phyloP scores from a whole-genome alignment of 2,113 vertebrate genomes.

The Uria aalge region DNA sequence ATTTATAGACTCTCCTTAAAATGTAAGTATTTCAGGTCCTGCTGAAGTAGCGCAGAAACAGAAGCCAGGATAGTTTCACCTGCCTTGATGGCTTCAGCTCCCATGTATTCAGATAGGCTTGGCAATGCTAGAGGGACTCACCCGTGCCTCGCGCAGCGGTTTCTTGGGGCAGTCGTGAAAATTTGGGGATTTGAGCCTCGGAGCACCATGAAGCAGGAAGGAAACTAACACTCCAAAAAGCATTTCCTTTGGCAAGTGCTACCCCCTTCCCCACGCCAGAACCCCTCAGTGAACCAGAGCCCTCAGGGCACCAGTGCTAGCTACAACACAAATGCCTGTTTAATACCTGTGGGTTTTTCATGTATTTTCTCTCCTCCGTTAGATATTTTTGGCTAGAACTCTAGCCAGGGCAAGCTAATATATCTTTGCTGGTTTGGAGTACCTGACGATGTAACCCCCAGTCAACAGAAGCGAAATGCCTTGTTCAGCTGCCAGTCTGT shows the following conservation, averaged over 20 bases:
- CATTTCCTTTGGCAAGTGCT: not conserved
- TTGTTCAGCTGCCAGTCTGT: not conserved
- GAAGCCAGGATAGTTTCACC: not conserved
- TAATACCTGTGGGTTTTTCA: not conserved
- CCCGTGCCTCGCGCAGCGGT: not conserved
- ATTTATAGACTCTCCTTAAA: constrained; percentile 21
- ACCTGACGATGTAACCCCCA: not conserved
- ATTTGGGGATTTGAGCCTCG: not conserved
- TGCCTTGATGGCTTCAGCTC: not conserved
- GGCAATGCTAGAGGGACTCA: not conserved
- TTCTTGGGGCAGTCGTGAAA: not conserved
- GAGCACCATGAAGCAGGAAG: not conserved
- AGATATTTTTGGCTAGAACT: not conserved
- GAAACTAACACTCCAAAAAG: not conserved
- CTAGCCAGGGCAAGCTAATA: not conserved
- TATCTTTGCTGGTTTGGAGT: not conserved
- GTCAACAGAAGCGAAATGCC: not conserved
- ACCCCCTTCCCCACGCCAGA: not conserved
- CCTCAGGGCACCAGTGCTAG: not conserved
- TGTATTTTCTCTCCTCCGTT: not conserved
- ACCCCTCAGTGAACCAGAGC: not conserved
- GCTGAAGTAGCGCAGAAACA: not conserved
- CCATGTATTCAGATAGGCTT: not conserved
- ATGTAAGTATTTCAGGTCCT: not conserved
- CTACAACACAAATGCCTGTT: not conserved